phyloP scores from a whole-genome alignment of 2,888 invertebrate genomes.

The Lepeophtheirus nordmannii region DNA sequence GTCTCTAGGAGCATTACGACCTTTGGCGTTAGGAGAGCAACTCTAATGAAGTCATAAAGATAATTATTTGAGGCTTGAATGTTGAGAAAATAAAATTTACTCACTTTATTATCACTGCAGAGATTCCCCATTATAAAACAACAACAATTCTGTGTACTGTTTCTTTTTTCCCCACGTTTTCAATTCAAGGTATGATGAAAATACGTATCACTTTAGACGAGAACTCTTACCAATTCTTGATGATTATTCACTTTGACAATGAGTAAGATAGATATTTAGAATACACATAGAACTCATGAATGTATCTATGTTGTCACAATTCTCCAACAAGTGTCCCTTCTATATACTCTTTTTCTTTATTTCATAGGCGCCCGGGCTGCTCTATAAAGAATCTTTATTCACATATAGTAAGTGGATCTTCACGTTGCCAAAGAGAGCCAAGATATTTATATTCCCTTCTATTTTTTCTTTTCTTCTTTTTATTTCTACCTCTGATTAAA shows the following conservation, averaged over 20 bases:
- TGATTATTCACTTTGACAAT: too few species aligned
- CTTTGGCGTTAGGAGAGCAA: not conserved
- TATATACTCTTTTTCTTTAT: not conserved
- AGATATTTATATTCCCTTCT: not conserved
- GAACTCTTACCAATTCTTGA: too few species aligned
- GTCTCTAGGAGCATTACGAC: not conserved
- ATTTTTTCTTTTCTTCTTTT: not conserved
- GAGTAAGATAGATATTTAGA: too few species aligned
- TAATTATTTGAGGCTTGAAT: not conserved
- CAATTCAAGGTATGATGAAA: too few species aligned
- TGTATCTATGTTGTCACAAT: too few species aligned
- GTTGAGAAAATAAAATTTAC: not conserved
- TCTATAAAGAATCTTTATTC: not conserved
- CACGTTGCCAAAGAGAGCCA: not conserved
- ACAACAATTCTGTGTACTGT: too few species aligned
- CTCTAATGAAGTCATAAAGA: not conserved
- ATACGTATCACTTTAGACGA: too few species aligned
- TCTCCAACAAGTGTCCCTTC: conserved; percentile 1
- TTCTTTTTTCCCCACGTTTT: too few species aligned
- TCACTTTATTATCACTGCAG: conserved; percentile 3
- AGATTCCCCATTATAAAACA: not conserved
- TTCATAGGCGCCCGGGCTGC: not conserved
- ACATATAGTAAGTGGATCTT: conserved; percentile 3
- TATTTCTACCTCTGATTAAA: not conserved
- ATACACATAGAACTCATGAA: too few species aligned